phyloP scores from a whole-genome alignment of 2,888 invertebrate genomes.

The Syrista parreyssii region DNA sequence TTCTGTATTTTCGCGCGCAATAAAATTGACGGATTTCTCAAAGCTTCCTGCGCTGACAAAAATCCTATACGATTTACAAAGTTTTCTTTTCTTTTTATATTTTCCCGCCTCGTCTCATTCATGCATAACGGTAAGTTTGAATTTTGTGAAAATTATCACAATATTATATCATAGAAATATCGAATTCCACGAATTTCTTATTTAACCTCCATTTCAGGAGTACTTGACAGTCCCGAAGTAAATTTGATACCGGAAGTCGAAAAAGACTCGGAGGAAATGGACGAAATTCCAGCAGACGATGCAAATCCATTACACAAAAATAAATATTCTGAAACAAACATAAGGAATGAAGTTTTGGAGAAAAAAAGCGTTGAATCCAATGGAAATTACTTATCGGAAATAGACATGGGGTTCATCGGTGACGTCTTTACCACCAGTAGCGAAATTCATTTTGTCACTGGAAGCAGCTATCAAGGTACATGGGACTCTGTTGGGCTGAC shows the following conservation, averaged over 20 bases:
- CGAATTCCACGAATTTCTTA: not conserved
- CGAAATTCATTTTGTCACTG: constrained; percentile 66
- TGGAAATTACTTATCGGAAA: not conserved
- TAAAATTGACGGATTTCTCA: not conserved
- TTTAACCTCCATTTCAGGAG: not conserved
- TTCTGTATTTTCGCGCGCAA: not conserved
- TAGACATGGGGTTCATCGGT: constrained; percentile 22
- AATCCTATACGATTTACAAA: not conserved
- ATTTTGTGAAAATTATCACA: not conserved
- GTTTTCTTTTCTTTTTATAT: not conserved
- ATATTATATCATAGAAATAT: not conserved
- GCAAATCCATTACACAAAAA: not conserved
- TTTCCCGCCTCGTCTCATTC: not conserved
- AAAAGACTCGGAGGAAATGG: not conserved
- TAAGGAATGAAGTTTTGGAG: not conserved
- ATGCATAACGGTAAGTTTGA: not conserved
- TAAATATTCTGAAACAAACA: not conserved
- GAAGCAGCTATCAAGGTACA: constrained; percentile 71
- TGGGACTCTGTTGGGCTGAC: constrained; percentile 74
- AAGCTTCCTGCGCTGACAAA: too few relatives aligned
- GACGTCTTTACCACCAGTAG: constrained; percentile 8
- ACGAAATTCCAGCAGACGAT: not conserved
- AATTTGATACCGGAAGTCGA: not conserved
- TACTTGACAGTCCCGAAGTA: not conserved
- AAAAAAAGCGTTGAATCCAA: not conserved